Percentiles rank a stretch among this genome's conserved stretches.
Evolutionary conservation across 2,888 invertebrate species (phyloP).

Genomic region (Callyntrura guangdongensis): DNA sequence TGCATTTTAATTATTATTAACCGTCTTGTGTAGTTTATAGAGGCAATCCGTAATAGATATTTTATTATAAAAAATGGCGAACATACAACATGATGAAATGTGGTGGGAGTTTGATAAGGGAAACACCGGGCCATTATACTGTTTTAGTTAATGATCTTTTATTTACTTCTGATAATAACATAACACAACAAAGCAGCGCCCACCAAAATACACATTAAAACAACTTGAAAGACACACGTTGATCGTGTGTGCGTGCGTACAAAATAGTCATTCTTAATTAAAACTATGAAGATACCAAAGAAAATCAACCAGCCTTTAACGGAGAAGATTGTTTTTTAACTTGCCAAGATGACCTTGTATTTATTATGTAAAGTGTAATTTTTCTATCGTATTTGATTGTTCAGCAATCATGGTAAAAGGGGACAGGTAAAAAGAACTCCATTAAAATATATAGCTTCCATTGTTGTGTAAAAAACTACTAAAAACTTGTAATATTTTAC

Average conservation of each 20-base stretch:
- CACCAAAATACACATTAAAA: constrained; percentile 32
- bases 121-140: constrained; percentile 44
- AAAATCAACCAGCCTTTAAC: constrained; percentile 46
- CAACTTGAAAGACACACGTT: constrained; percentile 26
- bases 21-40: constrained; percentile 2
- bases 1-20: constrained; percentile 53
- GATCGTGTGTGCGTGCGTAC: constrained; percentile 49
- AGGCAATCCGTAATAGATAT: not conserved
- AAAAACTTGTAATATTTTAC: constrained; percentile 61
- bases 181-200: constrained; percentile 18
- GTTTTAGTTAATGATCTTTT: constrained; percentile 41
- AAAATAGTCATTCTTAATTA: constrained; percentile 53
- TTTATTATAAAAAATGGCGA: constrained; percentile 22
- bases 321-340: not conserved
- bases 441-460: constrained; percentile 73
- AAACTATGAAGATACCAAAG: constrained; percentile 53
- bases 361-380: constrained; percentile 46
- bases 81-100: not conserved
- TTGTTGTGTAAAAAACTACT: constrained; percentile 64
- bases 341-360: constrained; percentile 55
- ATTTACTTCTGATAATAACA: not conserved
- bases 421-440: constrained; percentile 9
- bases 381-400: constrained; percentile 13
- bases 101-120: not conserved
- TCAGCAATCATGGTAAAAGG: constrained; percentile 37